phyloP scores from a whole-genome alignment of 1,140 invertebrate genomes.

The Anastrepha obliqua region DNA sequence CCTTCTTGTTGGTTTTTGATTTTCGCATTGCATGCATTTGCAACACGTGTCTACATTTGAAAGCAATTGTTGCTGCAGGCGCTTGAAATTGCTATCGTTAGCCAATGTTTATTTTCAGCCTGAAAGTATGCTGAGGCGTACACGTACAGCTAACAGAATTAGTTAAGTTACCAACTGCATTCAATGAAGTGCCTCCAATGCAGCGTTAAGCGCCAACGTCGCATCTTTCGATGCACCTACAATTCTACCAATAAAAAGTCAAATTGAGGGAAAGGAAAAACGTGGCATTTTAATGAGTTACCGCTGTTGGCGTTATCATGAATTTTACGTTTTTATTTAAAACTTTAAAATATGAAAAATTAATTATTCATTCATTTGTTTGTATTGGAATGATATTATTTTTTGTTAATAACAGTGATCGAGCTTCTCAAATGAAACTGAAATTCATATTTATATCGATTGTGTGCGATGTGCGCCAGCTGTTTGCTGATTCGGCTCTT shows the following conservation, averaged over 20 bases:
- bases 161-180: conserved; percentile 29
- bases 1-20: neutral
- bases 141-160: conserved; percentile 43
- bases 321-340: no score
- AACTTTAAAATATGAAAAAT: no score
- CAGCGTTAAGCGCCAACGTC: neutral
- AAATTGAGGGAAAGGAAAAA: neutral
- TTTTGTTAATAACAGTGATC: no score
- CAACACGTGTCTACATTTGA: neutral
- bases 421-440: no score
- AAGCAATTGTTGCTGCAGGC: neutral
- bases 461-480: no score
- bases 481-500: no score
- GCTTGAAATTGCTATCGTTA: neutral
- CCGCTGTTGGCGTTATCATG: no score
- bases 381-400: no score
- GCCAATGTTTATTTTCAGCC: neutral
- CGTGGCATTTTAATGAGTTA: neutral
- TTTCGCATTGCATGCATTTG: neutral
- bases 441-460: no score
- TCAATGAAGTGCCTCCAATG: neutral
- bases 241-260: neutral
- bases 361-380: no score
- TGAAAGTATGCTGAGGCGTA: conserved; percentile 5
- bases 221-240: neutral